These are phyloP conservation scores for Habropoda laboriosa DNA, from an alignment of 1,140 invertebrate species.

Conservation along the genomic window DNA sequence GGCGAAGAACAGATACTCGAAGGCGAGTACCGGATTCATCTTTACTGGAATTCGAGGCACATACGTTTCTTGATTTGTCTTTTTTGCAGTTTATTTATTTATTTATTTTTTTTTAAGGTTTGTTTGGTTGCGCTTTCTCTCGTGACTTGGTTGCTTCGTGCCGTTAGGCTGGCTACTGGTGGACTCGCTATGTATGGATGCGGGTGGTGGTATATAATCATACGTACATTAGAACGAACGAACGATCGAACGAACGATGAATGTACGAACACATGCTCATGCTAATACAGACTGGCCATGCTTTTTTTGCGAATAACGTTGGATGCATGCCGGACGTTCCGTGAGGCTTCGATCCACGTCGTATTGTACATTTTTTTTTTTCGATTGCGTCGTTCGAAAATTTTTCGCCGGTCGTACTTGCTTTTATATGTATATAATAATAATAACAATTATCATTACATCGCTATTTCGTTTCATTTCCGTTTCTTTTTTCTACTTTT, in stretches of 20 bases:
- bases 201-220: slow-evolving; percentile 51
- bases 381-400: slow-evolving; percentile 8
- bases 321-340: slow-evolving; percentile 68
- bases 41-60: slow-evolving; percentile 85
- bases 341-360: slow-evolving; percentile 46
- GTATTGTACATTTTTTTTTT: slow-evolving; percentile 24
- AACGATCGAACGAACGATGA: slow-evolving; percentile 61
- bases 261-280: slow-evolving; percentile 79
- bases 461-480: neutral
- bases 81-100: slow-evolving; percentile 21
- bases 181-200: slow-evolving; percentile 73
- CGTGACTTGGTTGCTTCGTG: slow-evolving; percentile 61
- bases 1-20: slow-evolving; percentile 98
- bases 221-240: slow-evolving; percentile 56
- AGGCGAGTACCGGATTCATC: slow-evolving; percentile 93
- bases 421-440: neutral
- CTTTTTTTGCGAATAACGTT: slow-evolving; percentile 68
- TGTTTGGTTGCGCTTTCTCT: slow-evolving; percentile 42
- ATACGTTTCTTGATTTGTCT: slow-evolving; percentile 58
- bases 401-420: neutral
- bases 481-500: slow-evolving; percentile 7
- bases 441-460: neutral
- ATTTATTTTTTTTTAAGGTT: slow-evolving; percentile 20
- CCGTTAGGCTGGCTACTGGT: slow-evolving; percentile 72
- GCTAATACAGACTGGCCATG: slow-evolving; percentile 75